phyloP scores from a whole-genome alignment of 2,113 vertebrate species.

The Reinhardtius hippoglossoides region DNA sequence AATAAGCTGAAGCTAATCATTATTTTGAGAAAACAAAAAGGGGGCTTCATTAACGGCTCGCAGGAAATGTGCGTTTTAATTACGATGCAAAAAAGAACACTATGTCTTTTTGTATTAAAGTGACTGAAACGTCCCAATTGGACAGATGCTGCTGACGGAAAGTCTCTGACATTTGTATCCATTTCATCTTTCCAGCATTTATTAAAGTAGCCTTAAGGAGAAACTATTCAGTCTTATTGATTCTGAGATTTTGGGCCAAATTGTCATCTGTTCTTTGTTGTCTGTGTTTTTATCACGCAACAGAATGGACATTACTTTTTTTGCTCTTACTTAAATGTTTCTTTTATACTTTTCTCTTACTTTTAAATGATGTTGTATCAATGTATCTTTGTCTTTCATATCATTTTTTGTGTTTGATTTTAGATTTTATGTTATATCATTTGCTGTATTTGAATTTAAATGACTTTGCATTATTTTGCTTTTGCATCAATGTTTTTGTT shows the following conservation, averaged over 20 bases:
- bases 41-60: background rate
- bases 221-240: background rate
- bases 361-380: background rate
- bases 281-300: background rate
- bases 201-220: background rate
- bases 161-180: background rate
- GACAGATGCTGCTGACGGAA: too few species aligned
- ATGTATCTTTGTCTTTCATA: background rate
- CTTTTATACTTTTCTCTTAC: background rate
- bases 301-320: background rate
- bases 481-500: too few species aligned
- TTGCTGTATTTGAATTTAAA: too few species aligned
- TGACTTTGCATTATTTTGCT: too few species aligned
- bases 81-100: background rate
- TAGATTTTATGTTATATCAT: too few species aligned
- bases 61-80: background rate
- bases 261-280: background rate
- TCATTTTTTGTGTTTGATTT: background rate
- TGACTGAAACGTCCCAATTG: background rate
- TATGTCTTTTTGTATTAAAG: background rate
- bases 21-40: conserved; percentile 14
- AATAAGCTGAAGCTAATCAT: conserved; percentile 19
- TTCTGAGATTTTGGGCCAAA: background rate
- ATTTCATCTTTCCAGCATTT: background rate
- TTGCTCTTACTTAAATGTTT: background rate